These are phyloP conservation scores for Eptatretus burgeri DNA, from an alignment of 2,113 vertebrate genomes.

Conservation along the genomic window DNA sequence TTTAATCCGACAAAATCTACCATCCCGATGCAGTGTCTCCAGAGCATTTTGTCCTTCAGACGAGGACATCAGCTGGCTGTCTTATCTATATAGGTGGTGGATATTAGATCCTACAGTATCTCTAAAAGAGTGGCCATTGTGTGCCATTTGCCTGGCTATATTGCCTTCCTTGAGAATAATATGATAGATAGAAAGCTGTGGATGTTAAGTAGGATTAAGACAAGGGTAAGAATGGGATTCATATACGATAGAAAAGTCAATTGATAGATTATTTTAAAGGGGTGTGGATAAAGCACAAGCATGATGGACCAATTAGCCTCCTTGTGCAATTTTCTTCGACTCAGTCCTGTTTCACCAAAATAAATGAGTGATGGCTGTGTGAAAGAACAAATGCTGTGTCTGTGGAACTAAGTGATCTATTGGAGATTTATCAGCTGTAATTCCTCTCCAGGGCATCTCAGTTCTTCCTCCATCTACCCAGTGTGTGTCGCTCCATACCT, in stretches of 20 bases:
- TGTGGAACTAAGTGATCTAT: not conserved
- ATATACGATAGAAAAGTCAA: not conserved
- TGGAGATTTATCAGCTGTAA: not conserved
- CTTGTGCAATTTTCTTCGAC: not conserved
- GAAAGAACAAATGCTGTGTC: not conserved
- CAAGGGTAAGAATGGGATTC: no score
- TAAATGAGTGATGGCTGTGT: not conserved
- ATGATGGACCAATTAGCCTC: not conserved
- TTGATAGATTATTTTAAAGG: not conserved
- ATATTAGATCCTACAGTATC: no score
- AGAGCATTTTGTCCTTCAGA: no score
- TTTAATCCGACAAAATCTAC: no score
- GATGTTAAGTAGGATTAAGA: no score
- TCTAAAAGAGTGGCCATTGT: no score
- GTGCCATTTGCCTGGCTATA: no score
- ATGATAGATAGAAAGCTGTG: no score
- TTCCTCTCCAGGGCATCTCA: conserved; percentile 42
- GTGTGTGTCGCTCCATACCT: conserved; percentile 59
- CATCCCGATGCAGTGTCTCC: no score
- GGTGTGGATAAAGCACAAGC: not conserved
- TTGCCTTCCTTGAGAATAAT: no score
- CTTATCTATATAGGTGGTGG: no score
- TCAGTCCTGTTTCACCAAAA: not conserved
- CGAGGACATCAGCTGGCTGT: no score
- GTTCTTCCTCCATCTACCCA: conserved; percentile 65